Percentiles rank a stretch among this genome's conserved stretches.
Evolutionary conservation across 2,888 invertebrate species (phyloP).

Genomic region (Drosophila melanosoma): DNA sequence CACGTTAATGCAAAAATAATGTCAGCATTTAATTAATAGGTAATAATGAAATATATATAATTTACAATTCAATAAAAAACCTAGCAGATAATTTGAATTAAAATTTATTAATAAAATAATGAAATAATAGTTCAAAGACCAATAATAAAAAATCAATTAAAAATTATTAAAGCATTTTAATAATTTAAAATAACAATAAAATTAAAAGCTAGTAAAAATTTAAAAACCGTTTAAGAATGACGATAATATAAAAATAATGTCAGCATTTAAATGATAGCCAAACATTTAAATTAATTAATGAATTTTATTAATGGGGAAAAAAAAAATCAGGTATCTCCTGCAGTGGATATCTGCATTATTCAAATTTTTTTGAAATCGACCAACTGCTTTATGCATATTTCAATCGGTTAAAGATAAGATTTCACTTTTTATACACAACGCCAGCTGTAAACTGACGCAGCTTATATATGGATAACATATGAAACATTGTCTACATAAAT

Average conservation of each 20-base stretch:
- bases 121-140: no score
- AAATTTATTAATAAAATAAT: background rate
- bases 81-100: no score
- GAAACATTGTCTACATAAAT: slow-evolving; percentile 28
- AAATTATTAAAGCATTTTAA: no score
- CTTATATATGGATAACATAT: slow-evolving; percentile 1
- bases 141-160: no score
- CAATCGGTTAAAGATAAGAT: background rate
- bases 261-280: background rate
- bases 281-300: background rate
- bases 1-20: no score
- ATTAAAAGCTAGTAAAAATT: background rate
- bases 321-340: background rate
- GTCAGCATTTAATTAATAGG: no score
- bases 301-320: background rate
- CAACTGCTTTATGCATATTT: background rate
- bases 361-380: background rate
- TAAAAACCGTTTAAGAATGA: background rate
- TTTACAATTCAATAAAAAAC: no score
- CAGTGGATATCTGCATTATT: background rate
- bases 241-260: background rate
- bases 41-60: no score
- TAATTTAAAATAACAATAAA: rapidly evolving
- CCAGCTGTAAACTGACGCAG: slow-evolving; percentile 27
- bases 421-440: background rate